Conservation (phyloP, 2,113 vertebrate genomes). For the Prolemur simus region DNA sequence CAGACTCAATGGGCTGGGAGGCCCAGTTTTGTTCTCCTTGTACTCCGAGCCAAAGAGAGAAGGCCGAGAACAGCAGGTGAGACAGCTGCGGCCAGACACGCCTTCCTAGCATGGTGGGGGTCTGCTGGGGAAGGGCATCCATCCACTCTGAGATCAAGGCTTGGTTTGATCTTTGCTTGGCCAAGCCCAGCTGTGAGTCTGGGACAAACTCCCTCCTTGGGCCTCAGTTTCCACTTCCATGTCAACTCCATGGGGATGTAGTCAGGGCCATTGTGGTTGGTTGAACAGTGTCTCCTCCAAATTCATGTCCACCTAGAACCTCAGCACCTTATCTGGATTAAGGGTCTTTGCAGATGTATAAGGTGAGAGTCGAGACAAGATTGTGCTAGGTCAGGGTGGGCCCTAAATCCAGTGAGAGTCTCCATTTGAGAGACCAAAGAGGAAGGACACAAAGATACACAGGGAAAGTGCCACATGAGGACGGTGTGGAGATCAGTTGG, state of each 20-base stretch:
- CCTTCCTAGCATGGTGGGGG: background rate
- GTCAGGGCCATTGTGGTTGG: background rate
- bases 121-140: rapidly evolving
- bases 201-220: background rate
- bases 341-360: background rate
- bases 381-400: rapidly evolving
- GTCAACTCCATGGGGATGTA: background rate
- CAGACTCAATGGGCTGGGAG: background rate
- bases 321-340: background rate
- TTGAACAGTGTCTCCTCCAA: rapidly evolving
- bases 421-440: background rate
- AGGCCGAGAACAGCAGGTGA: too few relatives aligned
- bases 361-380: background rate
- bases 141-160: background rate
- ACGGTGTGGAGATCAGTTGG: background rate
- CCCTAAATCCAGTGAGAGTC: background rate
- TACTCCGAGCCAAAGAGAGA: background rate
- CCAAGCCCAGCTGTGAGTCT: background rate
- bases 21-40: background rate
- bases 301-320: background rate
- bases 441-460: background rate
- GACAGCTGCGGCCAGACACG: rapidly evolving
- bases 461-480: rapidly evolving
- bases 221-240: background rate
- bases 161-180: background rate